These are phyloP conservation scores for Salvelinus namaycush DNA, from an alignment of 2,113 vertebrate genomes.

Conservation along the genomic window DNA sequence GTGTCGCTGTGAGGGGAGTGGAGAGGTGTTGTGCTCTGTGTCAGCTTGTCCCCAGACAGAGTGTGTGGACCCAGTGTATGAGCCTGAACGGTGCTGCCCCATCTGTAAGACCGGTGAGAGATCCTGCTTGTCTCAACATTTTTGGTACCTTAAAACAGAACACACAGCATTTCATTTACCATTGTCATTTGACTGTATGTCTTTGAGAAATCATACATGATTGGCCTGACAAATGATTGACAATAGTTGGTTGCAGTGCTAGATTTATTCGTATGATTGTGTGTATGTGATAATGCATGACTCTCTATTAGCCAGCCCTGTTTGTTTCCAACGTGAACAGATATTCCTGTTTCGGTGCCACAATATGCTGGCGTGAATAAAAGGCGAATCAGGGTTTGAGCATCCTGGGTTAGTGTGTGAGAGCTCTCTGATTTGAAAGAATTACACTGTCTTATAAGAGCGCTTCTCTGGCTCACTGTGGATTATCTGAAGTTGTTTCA, in stretches of 20 bases:
- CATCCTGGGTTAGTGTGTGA: constrained; percentile 19
- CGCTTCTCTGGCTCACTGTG: constrained; percentile 52
- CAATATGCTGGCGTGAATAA: neutral
- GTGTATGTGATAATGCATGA: too few relatives aligned
- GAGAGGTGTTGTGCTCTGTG: constrained; percentile 93
- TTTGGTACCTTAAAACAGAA: neutral
- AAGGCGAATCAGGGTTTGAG: constrained; percentile 4
- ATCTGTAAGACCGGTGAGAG: constrained; percentile 95
- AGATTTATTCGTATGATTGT: too few relatives aligned
- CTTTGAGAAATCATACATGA: too few relatives aligned
- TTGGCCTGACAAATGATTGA: too few relatives aligned
- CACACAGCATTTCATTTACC: too few relatives aligned
- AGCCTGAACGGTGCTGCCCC: constrained; percentile 96
- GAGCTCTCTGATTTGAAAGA: constrained; percentile 46
- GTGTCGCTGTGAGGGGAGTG: constrained; percentile 92
- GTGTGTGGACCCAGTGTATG: constrained; percentile 95
- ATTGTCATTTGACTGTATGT: too few relatives aligned
- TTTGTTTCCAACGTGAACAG: too few relatives aligned
- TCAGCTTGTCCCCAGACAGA: constrained; percentile 96
- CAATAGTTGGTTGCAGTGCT: too few relatives aligned
- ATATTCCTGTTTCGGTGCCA: neutral
- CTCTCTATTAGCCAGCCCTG: too few relatives aligned
- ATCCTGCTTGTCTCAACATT: neutral
- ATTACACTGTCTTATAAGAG: constrained; percentile 46
- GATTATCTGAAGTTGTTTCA: constrained; percentile 63